These are phyloP conservation scores for Liodrosophila aerea DNA, from an alignment of 2,888 invertebrate species.

Conservation along the genomic window DNA sequence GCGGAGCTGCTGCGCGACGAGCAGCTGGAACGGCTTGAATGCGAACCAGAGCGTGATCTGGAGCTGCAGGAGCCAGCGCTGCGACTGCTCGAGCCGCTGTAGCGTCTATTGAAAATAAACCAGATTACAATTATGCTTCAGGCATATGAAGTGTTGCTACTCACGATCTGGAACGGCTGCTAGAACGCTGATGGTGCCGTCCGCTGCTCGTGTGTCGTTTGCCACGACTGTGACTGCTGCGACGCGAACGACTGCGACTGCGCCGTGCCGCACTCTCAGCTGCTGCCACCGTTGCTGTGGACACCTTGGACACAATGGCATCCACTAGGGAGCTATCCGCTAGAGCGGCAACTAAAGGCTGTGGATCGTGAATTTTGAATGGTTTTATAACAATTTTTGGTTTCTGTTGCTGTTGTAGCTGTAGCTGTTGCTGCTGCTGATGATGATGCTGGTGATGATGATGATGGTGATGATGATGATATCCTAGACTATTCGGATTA, in stretches of 20 bases:
- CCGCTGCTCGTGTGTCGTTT: constrained; percentile 79
- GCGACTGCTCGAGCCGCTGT: constrained; percentile 80
- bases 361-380: constrained; percentile 82
- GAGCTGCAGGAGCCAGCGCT: constrained; percentile 76
- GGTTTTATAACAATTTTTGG: constrained; percentile 83
- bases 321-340: constrained; percentile 81
- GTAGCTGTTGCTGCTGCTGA: constrained; percentile 63
- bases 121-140: neutral
- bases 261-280: constrained; percentile 80
- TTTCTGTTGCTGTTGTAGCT: constrained; percentile 71
- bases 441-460: constrained; percentile 75
- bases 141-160: constrained; percentile 14
- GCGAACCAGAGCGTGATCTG: constrained; percentile 80
- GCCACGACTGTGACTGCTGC: constrained; percentile 65
- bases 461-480: constrained; percentile 77
- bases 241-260: constrained; percentile 80
- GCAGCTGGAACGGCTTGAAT: constrained; percentile 80
- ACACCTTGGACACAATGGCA: constrained; percentile 81
- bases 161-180: constrained; percentile 83
- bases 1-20: constrained; percentile 80
- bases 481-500: constrained; percentile 70
- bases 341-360: constrained; percentile 80
- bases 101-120: constrained; percentile 54
- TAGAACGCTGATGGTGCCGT: constrained; percentile 67
- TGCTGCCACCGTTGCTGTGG: constrained; percentile 81